These are phyloP conservation scores for Mystacides longicornis DNA, from an alignment of 2,888 invertebrate genomes.

Conservation along the genomic window DNA sequence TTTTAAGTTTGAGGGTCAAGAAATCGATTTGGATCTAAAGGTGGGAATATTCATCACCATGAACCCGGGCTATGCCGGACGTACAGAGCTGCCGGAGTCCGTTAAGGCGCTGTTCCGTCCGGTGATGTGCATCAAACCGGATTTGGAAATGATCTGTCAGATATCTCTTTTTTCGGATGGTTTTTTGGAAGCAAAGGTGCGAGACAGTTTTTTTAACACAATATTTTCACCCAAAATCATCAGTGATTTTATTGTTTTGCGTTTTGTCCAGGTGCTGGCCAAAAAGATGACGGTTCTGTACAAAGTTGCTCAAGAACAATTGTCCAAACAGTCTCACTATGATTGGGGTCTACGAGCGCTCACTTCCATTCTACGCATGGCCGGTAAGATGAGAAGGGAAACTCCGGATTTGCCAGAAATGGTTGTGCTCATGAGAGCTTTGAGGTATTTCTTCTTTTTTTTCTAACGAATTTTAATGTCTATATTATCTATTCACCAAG, in stretches of 20 bases:
- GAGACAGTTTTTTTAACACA: background rate
- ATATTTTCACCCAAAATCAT: no score
- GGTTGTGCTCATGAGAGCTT: slow-evolving; percentile 82
- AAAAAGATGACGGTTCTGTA: slow-evolving; percentile 93
- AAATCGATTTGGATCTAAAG: slow-evolving; percentile 74
- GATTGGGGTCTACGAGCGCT: slow-evolving; percentile 89
- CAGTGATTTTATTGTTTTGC: no score
- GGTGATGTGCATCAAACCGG: slow-evolving; percentile 87
- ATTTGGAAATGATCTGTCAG: slow-evolving; percentile 84
- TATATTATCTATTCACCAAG: background rate
- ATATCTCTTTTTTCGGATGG: slow-evolving; percentile 91
- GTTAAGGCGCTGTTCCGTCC: slow-evolving; percentile 89
- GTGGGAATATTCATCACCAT: slow-evolving; percentile 92
- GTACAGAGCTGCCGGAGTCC: slow-evolving; percentile 86
- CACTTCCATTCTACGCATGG: slow-evolving; percentile 88
- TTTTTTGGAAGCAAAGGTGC: slow-evolving; percentile 78
- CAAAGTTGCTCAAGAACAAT: slow-evolving; percentile 75
- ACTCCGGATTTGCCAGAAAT: slow-evolving; percentile 76
- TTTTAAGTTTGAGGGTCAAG: slow-evolving; percentile 71
- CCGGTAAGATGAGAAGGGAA: slow-evolving; percentile 76
- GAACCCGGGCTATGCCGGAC: slow-evolving; percentile 91
- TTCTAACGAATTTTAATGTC: no score
- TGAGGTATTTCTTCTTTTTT: slow-evolving; percentile 40
- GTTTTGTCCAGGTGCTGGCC: slow-evolving; percentile 54
- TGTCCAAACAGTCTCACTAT: slow-evolving; percentile 90